Conservation (phyloP, 2,888 invertebrate genomes). For the Epinotia demarniana region DNA sequence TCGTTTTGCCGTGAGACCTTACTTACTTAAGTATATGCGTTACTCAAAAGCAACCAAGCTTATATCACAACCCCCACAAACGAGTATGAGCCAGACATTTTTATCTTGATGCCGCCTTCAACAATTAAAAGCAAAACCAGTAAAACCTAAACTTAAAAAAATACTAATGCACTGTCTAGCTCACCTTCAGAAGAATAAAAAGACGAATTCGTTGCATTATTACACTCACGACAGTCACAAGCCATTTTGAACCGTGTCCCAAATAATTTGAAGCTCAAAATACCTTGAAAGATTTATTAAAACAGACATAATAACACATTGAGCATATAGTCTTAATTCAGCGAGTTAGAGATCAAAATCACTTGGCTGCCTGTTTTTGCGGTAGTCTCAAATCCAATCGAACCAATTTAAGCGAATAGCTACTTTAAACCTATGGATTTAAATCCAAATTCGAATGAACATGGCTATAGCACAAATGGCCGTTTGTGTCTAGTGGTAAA, state of each 20-base stretch:
- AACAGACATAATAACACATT: conserved; percentile 7
- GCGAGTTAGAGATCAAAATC: conserved; percentile 61
- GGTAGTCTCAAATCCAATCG: conserved; percentile 54
- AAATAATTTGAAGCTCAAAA: background rate
- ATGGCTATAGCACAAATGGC: conserved; percentile 57
- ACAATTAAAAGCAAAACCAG: conserved; percentile 35
- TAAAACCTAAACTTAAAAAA: conserved; percentile 39
- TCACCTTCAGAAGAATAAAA: conserved; percentile 39
- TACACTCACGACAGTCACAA: background rate
- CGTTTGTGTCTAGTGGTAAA: conserved; percentile 66
- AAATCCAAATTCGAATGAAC: conserved; percentile 56
- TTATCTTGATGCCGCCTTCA: conserved; percentile 17
- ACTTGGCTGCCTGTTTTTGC: conserved; percentile 58
- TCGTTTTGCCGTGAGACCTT: conserved; percentile 22
- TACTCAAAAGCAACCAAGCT: background rate
- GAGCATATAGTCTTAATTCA: conserved; percentile 60
- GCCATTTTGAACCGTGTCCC: conserved; percentile 24
- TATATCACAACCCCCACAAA: conserved; percentile 2
- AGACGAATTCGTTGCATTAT: conserved; percentile 30
- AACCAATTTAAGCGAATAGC: conserved; percentile 55
- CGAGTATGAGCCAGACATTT: background rate
- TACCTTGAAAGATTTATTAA: background rate
- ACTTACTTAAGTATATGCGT: background rate
- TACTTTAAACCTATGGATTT: conserved; percentile 55
- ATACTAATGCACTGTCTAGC: conserved; percentile 45